Evolutionary conservation across 2,113 vertebrate species (phyloP).

Genomic region (Coturnix japonica): DNA sequence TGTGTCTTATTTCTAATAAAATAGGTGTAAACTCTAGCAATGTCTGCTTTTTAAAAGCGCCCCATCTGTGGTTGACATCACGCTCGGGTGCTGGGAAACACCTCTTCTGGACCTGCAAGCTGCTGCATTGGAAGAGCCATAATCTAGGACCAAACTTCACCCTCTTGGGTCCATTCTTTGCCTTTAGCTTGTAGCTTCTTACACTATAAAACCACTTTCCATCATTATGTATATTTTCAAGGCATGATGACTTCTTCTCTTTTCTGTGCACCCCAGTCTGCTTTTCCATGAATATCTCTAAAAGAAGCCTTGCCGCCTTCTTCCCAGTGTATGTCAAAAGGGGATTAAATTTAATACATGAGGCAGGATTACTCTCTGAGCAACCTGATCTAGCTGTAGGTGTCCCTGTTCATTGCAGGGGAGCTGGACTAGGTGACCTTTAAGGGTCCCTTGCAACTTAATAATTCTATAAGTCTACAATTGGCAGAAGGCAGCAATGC

Average conservation of each 20-base stretch:
- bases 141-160: accelerated
- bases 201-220: accelerated
- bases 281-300: not conserved
- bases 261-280: not conserved
- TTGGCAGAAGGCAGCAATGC: not conserved
- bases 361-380: not conserved
- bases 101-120: not conserved
- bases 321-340: accelerated
- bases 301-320: not conserved
- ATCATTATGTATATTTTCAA: not conserved
- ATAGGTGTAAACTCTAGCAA: conserved; percentile 68
- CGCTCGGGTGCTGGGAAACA: not conserved
- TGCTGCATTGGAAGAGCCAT: not conserved
- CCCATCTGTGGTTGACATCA: not conserved
- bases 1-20: conserved; percentile 98
- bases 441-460: too few species aligned
- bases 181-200: not conserved
- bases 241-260: not conserved
- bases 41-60: conserved; percentile 47
- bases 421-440: too few species aligned
- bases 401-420: too few species aligned
- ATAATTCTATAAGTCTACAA: too few species aligned
- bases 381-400: too few species aligned
- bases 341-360: not conserved
- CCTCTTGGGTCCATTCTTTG: accelerated